These are phyloP conservation scores for Thunnus maccoyii DNA, from an alignment of 2,113 vertebrate genomes.

Conservation along the genomic window DNA sequence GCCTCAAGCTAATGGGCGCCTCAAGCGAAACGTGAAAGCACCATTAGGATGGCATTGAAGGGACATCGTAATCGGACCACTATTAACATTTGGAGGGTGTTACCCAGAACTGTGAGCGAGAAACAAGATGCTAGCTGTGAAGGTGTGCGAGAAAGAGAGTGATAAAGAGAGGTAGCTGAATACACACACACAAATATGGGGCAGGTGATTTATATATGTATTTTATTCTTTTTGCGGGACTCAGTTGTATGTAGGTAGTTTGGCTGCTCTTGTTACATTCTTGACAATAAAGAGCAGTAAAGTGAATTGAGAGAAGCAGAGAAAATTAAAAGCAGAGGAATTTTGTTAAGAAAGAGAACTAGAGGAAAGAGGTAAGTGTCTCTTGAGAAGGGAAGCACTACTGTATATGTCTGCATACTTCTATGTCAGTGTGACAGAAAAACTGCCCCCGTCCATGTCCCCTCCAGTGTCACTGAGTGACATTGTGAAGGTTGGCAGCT, in stretches of 20 bases:
- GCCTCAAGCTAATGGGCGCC: constrained; percentile 7
- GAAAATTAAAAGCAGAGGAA: neutral
- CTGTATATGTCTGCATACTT: constrained; percentile 29
- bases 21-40: constrained; percentile 31
- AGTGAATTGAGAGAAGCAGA: neutral
- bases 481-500: constrained; percentile 47
- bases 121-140: constrained; percentile 16
- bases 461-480: constrained; percentile 42
- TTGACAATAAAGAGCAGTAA: neutral
- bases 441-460: constrained; percentile 9
- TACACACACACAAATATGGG: neutral
- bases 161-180: constrained; percentile 1
- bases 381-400: neutral
- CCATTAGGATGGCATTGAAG: constrained; percentile 21
- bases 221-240: neutral
- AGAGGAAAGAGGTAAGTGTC: constrained; percentile 16
- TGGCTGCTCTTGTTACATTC: constrained; percentile 5
- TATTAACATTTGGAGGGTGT: constrained; percentile 25
- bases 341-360: neutral
- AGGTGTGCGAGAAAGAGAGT: constrained; percentile 14
- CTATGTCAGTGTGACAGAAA: constrained; percentile 15
- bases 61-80: constrained; percentile 3
- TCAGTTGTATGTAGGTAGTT: neutral
- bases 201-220: neutral
- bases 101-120: constrained; percentile 36